A percentile compares a stretch with the other conserved stretches of the same genome.
Evolutionary conservation across 1,140 invertebrate genomes (phyloP).

Genomic region (Hylaeus anthracinus): DNA sequence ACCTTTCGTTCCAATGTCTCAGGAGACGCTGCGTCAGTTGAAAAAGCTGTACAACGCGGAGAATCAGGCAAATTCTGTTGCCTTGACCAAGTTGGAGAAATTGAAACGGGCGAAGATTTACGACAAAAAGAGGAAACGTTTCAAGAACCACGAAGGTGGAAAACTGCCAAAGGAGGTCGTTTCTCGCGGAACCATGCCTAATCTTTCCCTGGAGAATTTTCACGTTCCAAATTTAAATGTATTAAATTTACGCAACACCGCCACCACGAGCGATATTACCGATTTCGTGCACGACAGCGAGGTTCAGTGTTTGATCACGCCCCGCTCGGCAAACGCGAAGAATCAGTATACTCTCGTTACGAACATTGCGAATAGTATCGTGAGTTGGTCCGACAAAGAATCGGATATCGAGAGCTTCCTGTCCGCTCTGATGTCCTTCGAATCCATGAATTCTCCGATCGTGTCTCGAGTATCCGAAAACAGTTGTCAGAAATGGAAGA

Average conservation of each 20-base stretch:
- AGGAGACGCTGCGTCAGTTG: conserved; percentile 38
- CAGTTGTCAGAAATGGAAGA: background rate
- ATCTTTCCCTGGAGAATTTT: background rate
- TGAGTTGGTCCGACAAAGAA: background rate
- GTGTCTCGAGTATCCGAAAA: background rate
- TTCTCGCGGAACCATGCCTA: background rate
- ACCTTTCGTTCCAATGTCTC: conserved; percentile 50
- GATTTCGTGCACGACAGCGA: background rate
- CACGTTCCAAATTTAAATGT: background rate
- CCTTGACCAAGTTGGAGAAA: conserved; percentile 25
- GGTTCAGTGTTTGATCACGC: background rate
- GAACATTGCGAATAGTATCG: background rate
- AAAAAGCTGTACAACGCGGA: conserved; percentile 20
- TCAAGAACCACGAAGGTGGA: background rate
- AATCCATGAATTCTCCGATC: background rate
- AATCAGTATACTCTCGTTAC: background rate
- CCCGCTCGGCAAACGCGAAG: background rate
- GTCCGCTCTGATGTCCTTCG: conserved; percentile 1
- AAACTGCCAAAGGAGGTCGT: background rate
- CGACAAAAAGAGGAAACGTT: conserved; percentile 45
- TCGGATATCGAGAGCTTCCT: background rate
- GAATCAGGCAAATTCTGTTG: background rate
- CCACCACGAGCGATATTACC: background rate
- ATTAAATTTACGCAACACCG: background rate
- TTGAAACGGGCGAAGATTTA: conserved; percentile 54